A percentile compares a stretch with the other conserved stretches of the same genome.
phyloP scores from a whole-genome alignment of 2,113 vertebrate species.

The Antennarius striatus region DNA sequence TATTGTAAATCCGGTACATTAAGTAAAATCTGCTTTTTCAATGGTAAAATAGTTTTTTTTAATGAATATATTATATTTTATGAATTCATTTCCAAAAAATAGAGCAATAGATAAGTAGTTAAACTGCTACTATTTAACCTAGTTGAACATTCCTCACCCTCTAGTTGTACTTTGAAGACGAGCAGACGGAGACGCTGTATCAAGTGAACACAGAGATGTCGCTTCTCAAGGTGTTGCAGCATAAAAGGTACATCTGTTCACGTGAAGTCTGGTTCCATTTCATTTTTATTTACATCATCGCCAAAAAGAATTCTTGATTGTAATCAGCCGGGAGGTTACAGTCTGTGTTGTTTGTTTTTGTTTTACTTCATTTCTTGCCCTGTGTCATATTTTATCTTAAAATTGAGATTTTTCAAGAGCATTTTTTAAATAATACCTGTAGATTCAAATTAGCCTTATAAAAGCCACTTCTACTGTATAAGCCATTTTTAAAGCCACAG shows the following conservation, averaged over 20 bases:
- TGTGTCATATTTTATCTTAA: neutral
- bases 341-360: neutral
- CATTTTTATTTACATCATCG: neutral
- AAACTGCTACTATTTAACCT: neutral
- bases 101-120: too few species aligned
- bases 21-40: neutral
- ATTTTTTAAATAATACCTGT: too few species aligned
- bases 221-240: conserved; percentile 83
- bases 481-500: too few species aligned
- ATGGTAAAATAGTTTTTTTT: neutral
- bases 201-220: conserved; percentile 75
- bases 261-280: neutral
- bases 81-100: too few species aligned
- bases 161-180: conserved; percentile 94
- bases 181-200: conserved; percentile 79
- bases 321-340: neutral
- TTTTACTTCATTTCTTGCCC: neutral
- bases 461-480: too few species aligned
- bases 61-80: too few species aligned
- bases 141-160: neutral
- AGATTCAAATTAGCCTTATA: too few species aligned
- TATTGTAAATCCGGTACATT: neutral
- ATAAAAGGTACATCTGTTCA: conserved; percentile 80
- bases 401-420: neutral
- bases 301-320: neutral